A percentile compares a stretch with the other conserved stretches of the same genome.
These are phyloP conservation scores for Lepidotrigona ventralis DNA, from an alignment of 1,140 invertebrate genomes.

Conservation along the genomic window DNA sequence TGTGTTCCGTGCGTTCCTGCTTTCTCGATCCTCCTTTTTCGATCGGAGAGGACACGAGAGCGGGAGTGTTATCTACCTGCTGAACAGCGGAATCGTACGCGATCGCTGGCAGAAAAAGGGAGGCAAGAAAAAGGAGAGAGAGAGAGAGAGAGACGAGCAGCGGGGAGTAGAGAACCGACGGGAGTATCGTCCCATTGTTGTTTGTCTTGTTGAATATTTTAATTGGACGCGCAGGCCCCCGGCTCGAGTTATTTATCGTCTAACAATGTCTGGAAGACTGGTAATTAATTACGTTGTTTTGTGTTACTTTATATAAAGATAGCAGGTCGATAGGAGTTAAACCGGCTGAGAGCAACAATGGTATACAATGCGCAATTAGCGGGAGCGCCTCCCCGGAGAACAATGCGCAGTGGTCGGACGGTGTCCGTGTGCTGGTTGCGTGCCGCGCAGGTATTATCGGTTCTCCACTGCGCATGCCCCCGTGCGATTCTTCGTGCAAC, in stretches of 20 bases:
- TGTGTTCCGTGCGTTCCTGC: too few species aligned
- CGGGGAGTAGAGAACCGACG: conserved; percentile 32
- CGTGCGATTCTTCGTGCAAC: conserved; percentile 42
- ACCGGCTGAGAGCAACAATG: conserved; percentile 74
- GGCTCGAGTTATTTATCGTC: conserved; percentile 77
- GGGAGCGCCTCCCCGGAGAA: conserved; percentile 67
- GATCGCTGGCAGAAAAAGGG: conserved; percentile 29
- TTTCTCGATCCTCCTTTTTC: background rate
- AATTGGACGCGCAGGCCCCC: conserved; percentile 73
- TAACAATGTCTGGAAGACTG: conserved; percentile 78
- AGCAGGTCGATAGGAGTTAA: conserved; percentile 78
- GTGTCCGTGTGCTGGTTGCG: conserved; percentile 62
- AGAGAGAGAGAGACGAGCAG: conserved; percentile 36
- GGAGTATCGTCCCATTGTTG: conserved; percentile 75
- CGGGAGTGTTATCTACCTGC: background rate
- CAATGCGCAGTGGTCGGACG: conserved; percentile 71
- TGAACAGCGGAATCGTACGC: conserved; percentile 18
- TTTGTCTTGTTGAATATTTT: conserved; percentile 81
- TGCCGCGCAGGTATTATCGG: conserved; percentile 62
- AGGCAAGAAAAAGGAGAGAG: conserved; percentile 23
- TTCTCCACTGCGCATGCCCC: conserved; percentile 30
- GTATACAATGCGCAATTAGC: conserved; percentile 80
- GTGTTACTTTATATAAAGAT: conserved; percentile 80
- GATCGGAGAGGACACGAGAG: background rate
- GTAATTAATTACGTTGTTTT: conserved; percentile 80